Evolutionary conservation across 2,113 vertebrate genomes (phyloP).

Genomic region (Echinops telfairi): DNA sequence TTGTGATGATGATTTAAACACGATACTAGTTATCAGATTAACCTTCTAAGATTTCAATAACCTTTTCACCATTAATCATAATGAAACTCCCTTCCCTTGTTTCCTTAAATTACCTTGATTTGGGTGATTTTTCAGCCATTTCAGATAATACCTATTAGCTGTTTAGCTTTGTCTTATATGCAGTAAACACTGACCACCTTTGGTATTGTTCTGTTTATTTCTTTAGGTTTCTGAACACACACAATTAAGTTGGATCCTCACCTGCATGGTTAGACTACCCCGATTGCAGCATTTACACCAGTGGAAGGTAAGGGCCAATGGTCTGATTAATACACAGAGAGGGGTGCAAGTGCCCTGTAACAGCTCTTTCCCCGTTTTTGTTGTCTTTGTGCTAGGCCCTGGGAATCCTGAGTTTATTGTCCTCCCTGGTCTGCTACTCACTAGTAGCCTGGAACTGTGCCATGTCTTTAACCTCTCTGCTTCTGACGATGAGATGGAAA

Average conservation of each 20-base stretch:
- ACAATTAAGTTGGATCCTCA: conserved; percentile 95
- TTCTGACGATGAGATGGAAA: background rate
- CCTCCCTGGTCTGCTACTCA: background rate
- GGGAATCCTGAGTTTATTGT: background rate
- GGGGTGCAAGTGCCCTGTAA: background rate
- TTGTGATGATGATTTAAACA: conserved; percentile 13
- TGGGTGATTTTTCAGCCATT: background rate
- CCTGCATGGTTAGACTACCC: conserved; percentile 94
- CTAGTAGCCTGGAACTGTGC: background rate
- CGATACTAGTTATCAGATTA: background rate
- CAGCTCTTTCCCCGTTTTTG: background rate
- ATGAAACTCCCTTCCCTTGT: background rate
- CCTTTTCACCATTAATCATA: background rate
- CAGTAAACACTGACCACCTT: background rate
- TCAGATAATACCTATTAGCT: background rate
- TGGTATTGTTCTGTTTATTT: conserved; percentile 41
- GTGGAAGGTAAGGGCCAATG: conserved; percentile 92
- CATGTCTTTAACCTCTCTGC: background rate
- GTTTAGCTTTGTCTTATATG: background rate
- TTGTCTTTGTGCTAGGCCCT: background rate
- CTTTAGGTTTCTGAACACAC: conserved; percentile 93
- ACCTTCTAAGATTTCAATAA: conserved; percentile 35
- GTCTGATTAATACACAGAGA: background rate
- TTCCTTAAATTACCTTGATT: conserved; percentile 16
- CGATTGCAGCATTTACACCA: conserved; percentile 95